Percentiles rank a stretch among this genome's conserved stretches.
Conservation (phyloP, 2,797 vertebrate species). For the Hephaestus fuliginosus region DNA sequence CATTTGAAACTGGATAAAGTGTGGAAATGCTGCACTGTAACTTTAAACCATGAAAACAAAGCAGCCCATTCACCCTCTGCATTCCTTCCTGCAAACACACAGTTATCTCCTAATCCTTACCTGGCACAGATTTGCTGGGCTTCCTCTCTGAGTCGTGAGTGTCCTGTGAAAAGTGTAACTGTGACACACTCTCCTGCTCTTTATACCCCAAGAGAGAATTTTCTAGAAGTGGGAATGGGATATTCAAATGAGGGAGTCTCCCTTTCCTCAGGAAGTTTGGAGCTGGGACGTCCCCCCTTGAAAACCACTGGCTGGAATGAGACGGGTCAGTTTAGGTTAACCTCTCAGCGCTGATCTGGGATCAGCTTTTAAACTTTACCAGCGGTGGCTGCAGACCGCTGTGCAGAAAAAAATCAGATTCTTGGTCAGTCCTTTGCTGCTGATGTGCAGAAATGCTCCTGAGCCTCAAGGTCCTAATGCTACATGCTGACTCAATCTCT, state of each 20-base stretch:
- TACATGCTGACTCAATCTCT: conserved; percentile 69
- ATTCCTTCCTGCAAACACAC: conserved; percentile 49
- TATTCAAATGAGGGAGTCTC: conserved; percentile 83
- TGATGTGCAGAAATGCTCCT: neutral
- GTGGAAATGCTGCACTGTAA: conserved; percentile 37
- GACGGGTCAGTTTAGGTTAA: conserved; percentile 18
- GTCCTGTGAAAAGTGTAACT: conserved; percentile 40
- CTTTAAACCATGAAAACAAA: conserved; percentile 60
- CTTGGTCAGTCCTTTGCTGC: conserved; percentile 36
- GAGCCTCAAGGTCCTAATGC: conserved; percentile 61
- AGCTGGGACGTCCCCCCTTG: conserved; percentile 79
- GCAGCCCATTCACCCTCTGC: conserved; percentile 32
- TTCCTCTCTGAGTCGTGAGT: conserved; percentile 46
- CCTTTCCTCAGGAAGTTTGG: conserved; percentile 67
- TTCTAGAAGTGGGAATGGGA: conserved; percentile 92
- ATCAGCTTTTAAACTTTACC: conserved; percentile 48
- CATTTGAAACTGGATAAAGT: conserved; percentile 27
- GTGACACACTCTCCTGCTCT: conserved; percentile 35
- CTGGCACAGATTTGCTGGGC: conserved; percentile 64
- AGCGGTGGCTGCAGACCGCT: neutral
- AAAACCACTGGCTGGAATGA: conserved; percentile 59
- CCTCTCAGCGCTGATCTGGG: conserved; percentile 52
- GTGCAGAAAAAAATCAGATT: conserved; percentile 30
- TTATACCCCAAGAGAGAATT: conserved; percentile 88
- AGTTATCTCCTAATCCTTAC: conserved; percentile 68